phyloP scores from a whole-genome alignment of 2,888 invertebrate species.

The Acrobasis repandana region DNA sequence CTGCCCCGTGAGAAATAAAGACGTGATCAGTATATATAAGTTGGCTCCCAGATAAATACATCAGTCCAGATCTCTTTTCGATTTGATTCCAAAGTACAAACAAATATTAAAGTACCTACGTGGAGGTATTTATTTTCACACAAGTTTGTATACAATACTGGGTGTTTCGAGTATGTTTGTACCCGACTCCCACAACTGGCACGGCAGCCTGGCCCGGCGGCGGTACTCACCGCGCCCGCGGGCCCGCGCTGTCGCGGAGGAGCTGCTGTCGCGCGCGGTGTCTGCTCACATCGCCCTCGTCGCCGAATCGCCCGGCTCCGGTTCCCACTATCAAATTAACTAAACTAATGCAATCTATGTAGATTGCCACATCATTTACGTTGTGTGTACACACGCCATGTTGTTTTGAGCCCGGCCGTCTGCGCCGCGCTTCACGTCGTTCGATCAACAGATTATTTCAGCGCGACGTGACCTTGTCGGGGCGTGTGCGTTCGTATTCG shows the following conservation, averaged over 20 bases:
- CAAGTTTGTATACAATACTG: no score
- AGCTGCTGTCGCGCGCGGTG: constrained; percentile 32
- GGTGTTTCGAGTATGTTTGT: no score
- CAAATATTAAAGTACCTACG: no score
- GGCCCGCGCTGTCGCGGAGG: constrained; percentile 40
- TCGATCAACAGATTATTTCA: constrained; percentile 59
- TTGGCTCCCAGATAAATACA: no score
- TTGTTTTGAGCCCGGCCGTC: constrained; percentile 45
- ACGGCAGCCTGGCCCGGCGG: no score
- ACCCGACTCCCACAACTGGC: no score
- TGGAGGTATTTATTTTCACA: no score
- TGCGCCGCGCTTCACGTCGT: constrained; percentile 47
- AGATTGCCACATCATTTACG: constrained; percentile 53
- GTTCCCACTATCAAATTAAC: constrained; percentile 34
- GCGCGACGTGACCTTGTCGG: constrained; percentile 38
- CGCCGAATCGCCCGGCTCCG: constrained; percentile 32
- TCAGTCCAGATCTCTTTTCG: no score
- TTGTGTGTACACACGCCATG: constrained; percentile 58
- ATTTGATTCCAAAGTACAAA: no score
- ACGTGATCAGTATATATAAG: no score
- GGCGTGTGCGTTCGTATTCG: constrained; percentile 22
- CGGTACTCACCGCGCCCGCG: constrained; percentile 29
- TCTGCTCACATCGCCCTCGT: constrained; percentile 25
- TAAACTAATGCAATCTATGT: constrained; percentile 41
- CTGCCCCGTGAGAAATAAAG: no score